A percentile compares a stretch with the other conserved stretches of the same genome.
phyloP scores from a whole-genome alignment of 1,140 invertebrate genomes.

The Papilio machaon region DNA sequence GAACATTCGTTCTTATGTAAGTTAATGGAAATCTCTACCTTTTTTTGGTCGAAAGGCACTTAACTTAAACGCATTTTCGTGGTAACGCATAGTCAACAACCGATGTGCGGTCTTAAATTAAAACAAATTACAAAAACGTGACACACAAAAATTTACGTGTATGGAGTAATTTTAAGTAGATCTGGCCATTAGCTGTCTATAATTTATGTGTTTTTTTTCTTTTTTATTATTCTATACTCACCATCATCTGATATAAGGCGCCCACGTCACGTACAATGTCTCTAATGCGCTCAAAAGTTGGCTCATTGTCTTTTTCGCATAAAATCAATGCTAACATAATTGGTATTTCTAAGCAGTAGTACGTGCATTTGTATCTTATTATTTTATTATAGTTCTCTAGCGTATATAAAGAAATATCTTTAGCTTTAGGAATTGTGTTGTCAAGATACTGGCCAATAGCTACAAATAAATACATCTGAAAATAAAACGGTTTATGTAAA shows the following conservation, averaged over 20 bases:
- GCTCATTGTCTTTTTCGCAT: conserved; percentile 85
- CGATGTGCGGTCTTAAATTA: no score
- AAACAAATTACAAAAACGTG: background rate
- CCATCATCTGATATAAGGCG: conserved; percentile 94
- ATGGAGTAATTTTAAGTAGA: background rate
- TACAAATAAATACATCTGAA: conserved; percentile 83
- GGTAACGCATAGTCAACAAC: no score
- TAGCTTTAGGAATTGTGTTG: conserved; percentile 82
- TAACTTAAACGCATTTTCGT: background rate
- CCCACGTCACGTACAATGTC: conserved; percentile 92
- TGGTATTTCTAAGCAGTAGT: conserved; percentile 94
- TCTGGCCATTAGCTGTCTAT: background rate
- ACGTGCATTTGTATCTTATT: conserved; percentile 95
- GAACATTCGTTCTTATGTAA: background rate
- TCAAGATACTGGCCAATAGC: conserved; percentile 88
- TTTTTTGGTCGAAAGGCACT: background rate
- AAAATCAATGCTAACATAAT: conserved; percentile 92
- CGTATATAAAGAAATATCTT: conserved; percentile 80
- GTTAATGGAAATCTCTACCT: background rate
- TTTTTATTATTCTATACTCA: conserved; percentile 54
- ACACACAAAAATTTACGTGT: background rate
- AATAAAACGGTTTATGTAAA: conserved; percentile 19
- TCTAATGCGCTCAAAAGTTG: conserved; percentile 86
- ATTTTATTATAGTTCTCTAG: conserved; percentile 90
- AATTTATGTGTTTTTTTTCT: background rate